A percentile compares a stretch with the other conserved stretches of the same genome.
These are phyloP conservation scores for Pachyramphus minor DNA, from an alignment of 2,113 vertebrate genomes.

Conservation along the genomic window DNA sequence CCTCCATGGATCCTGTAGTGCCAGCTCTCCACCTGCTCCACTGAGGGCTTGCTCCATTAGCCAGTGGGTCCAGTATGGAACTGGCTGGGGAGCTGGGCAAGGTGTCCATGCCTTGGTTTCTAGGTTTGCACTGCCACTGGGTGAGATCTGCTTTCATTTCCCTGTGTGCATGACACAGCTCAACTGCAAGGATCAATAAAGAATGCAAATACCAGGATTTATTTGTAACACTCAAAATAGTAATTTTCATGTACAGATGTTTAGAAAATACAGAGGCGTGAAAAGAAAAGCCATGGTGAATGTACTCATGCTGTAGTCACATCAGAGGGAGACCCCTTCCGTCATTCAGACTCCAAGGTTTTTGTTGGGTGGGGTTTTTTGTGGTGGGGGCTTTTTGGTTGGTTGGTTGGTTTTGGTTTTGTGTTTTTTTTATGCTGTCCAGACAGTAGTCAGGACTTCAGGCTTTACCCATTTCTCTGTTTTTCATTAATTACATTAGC, in stretches of 20 bases:
- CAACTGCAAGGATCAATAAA: background rate
- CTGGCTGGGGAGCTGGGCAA: background rate
- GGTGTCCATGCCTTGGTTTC: background rate
- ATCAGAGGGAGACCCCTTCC: background rate
- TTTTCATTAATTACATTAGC: background rate
- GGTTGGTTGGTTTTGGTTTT: too few species aligned
- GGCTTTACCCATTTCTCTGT: background rate
- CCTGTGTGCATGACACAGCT: background rate
- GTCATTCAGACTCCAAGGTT: rapidly evolving
- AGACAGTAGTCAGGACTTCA: background rate
- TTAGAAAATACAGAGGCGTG: background rate
- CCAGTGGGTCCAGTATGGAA: background rate
- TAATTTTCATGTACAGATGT: background rate
- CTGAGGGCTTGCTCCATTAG: background rate
- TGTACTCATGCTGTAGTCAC: background rate
- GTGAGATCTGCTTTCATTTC: background rate
- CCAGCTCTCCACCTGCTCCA: background rate
- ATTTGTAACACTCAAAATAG: background rate
- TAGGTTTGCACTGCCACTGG: background rate
- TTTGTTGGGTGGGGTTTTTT: too few species aligned
- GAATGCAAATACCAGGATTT: background rate
- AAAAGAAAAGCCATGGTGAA: background rate
- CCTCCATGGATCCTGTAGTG: background rate
- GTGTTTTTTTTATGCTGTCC: background rate
- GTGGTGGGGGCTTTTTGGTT: too few species aligned